Conservation (phyloP, 2,797 vertebrate genomes). For the Strix occidentalis region DNA sequence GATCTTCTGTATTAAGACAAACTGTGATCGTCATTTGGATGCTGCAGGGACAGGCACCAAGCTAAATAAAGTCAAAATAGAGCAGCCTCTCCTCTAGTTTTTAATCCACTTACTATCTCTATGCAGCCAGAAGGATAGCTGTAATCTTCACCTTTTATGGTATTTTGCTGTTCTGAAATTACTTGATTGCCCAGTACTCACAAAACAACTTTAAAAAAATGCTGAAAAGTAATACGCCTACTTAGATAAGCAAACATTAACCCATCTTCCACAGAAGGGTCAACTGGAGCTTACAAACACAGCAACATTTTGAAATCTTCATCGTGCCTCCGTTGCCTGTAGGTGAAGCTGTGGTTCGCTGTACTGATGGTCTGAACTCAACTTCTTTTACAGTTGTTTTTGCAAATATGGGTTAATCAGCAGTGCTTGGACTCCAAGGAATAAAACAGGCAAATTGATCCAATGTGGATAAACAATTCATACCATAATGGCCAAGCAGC, state of each 20-base stretch:
- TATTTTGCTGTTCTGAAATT: not conserved
- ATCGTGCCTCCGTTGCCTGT: rapidly evolving
- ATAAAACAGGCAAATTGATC: not conserved
- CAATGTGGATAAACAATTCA: not conserved
- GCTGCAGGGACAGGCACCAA: not conserved
- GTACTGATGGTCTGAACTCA: not conserved
- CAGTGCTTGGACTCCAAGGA: not conserved
- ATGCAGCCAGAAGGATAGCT: not conserved
- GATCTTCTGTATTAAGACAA: not conserved
- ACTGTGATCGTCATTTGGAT: not conserved
- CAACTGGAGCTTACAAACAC: not conserved
- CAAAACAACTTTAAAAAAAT: not conserved
- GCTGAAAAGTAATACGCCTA: not conserved
- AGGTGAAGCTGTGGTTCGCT: not conserved
- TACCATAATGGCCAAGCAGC: not conserved
- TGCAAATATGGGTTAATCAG: not conserved
- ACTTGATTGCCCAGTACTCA: not conserved
- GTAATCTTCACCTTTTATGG: not conserved
- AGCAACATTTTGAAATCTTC: not conserved
- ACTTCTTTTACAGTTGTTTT: not conserved
- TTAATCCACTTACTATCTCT: not conserved
- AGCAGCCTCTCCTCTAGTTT: not conserved
- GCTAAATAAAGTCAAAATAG: not conserved
- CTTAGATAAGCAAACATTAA: not conserved
- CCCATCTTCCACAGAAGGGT: not conserved